Conservation (phyloP, 92 coral and sea anemone species). For the Heteractis magnifica region DNA sequence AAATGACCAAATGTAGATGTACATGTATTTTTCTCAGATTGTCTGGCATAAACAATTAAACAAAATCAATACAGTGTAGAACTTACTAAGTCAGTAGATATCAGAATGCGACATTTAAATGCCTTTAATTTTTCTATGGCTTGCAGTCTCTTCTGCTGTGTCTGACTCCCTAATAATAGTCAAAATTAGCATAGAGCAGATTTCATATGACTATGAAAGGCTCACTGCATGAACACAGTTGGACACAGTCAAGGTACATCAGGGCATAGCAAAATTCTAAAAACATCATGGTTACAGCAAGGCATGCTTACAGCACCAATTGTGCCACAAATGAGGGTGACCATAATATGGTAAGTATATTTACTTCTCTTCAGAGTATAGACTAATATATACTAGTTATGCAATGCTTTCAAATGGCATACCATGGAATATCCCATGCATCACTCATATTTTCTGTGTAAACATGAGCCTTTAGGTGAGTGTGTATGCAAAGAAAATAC, state of each 20-base stretch:
- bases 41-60: neutral
- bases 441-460: no score
- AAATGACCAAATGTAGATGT: no score
- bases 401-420: neutral
- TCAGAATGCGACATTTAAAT: constrained; percentile 87
- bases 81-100: constrained; percentile 89
- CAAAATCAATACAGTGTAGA: neutral
- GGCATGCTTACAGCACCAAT: no score
- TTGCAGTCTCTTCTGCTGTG: constrained; percentile 77
- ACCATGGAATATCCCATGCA: no score
- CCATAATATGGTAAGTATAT: neutral
- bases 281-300: no score
- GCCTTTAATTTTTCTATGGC: constrained; percentile 91
- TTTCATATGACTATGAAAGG: no score
- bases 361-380: neutral
- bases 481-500: no score
- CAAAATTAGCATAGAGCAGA: neutral
- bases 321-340: no score
- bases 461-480: no score
- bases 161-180: constrained; percentile 73
- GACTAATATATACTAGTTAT: neutral
- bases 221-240: no score
- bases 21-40: no score
- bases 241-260: no score
- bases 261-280: neutral